These are phyloP conservation scores for Opisthograptis luteolata DNA, from an alignment of 2,888 invertebrate species.

Conservation along the genomic window DNA sequence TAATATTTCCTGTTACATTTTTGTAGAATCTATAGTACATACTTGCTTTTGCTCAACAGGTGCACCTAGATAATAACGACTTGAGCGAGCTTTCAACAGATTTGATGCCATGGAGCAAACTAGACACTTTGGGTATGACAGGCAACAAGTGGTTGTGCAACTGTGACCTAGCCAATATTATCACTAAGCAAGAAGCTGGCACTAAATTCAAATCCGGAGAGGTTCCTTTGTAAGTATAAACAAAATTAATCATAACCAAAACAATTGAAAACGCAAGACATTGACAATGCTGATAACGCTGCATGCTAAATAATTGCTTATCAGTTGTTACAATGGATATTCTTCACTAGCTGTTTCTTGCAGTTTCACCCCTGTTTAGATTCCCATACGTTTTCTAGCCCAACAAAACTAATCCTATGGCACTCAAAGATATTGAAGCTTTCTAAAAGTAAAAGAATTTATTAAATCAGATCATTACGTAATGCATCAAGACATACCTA, in stretches of 20 bases:
- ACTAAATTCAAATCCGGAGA: conserved; percentile 67
- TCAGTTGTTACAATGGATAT: too few relatives aligned
- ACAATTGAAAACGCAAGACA: not conserved
- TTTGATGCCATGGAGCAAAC: conserved; percentile 81
- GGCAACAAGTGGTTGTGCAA: conserved; percentile 88
- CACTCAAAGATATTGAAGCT: too few relatives aligned
- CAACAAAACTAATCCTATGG: too few relatives aligned
- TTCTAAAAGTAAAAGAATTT: too few relatives aligned
- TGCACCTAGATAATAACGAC: conserved; percentile 86
- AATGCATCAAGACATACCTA: not conserved
- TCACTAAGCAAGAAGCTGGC: conserved; percentile 68
- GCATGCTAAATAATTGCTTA: too few relatives aligned
- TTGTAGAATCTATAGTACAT: not conserved
- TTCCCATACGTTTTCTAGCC: too few relatives aligned
- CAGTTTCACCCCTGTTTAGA: too few relatives aligned
- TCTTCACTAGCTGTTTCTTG: too few relatives aligned
- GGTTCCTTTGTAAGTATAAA: conserved; percentile 69
- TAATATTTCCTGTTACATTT: not conserved
- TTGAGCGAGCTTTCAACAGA: conserved; percentile 81
- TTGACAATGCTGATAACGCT: too few relatives aligned
- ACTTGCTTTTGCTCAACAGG: conserved; percentile 58
- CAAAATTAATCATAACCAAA: not conserved
- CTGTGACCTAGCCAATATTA: conserved; percentile 80
- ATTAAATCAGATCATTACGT: too few relatives aligned
- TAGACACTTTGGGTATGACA: conserved; percentile 83